Conservation (phyloP, 1,140 invertebrate genomes). For the Euura lappo region DNA sequence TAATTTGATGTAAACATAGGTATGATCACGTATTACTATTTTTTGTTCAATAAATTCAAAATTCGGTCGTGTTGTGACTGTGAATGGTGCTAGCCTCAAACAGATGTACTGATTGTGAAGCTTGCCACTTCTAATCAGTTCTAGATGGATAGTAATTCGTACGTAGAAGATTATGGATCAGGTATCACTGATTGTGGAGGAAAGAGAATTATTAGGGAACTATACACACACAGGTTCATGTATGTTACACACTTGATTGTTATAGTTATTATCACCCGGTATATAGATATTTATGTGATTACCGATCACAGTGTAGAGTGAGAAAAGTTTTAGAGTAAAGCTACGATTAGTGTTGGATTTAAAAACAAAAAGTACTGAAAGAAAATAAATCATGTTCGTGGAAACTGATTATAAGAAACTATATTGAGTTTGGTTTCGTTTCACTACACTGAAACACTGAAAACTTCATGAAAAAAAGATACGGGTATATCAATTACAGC, state of each 20-base stretch:
- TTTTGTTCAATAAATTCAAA: too few relatives aligned
- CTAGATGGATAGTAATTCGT: not conserved
- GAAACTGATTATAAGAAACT: too few relatives aligned
- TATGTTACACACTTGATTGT: not conserved
- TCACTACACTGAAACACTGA: too few relatives aligned
- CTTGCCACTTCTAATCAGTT: not conserved
- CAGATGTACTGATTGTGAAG: not conserved
- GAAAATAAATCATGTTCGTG: too few relatives aligned
- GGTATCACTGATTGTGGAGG: not conserved
- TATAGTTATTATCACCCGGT: not conserved
- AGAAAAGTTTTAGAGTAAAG: too few relatives aligned
- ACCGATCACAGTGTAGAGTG: not conserved
- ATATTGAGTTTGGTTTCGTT: too few relatives aligned
- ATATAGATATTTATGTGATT: slow-evolving; percentile 2
- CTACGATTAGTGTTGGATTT: not conserved
- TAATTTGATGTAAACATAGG: too few relatives aligned
- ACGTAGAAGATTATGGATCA: not conserved
- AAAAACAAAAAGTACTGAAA: not conserved
- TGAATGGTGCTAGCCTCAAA: slow-evolving; percentile 4
- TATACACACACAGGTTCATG: not conserved
- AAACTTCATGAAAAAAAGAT: too few relatives aligned
- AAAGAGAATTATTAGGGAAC: not conserved
- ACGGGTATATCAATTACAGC: too few relatives aligned
- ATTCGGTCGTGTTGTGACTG: not conserved
- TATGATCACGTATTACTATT: too few relatives aligned